Conservation (phyloP, 2,113 vertebrate genomes). For the Cyanoderma ruficeps region DNA sequence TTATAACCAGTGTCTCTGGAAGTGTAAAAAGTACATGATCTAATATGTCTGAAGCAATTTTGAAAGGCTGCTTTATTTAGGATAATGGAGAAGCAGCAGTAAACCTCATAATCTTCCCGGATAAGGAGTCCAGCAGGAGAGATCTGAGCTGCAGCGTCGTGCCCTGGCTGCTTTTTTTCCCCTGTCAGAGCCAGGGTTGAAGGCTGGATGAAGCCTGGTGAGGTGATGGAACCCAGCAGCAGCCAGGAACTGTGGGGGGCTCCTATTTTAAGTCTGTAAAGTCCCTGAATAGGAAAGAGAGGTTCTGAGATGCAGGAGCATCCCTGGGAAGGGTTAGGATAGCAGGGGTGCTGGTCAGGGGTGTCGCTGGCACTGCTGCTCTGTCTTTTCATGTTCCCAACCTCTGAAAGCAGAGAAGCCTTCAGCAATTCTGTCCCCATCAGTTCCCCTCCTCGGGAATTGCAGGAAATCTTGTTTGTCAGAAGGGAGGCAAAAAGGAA, state of each 20-base stretch:
- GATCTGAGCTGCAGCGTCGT: background rate
- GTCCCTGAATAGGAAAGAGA: background rate
- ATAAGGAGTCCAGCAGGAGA: conserved; percentile 21
- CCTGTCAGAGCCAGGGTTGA: background rate
- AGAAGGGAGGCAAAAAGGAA: background rate
- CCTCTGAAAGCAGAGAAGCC: background rate
- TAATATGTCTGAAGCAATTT: conserved; percentile 67
- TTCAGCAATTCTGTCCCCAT: background rate
- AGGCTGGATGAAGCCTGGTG: background rate
- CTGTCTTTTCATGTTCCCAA: background rate
- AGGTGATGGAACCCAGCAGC: background rate
- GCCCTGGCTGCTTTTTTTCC: background rate
- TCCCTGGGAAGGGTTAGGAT: background rate
- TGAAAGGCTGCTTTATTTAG: conserved; percentile 69
- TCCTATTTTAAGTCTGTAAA: background rate
- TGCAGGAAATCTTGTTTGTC: conserved; percentile 42
- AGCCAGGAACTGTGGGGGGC: background rate
- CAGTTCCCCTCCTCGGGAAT: background rate
- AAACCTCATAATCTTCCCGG: conserved; percentile 52
- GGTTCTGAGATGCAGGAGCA: background rate
- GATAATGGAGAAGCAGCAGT: conserved; percentile 67
- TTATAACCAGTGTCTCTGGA: conserved; percentile 66
- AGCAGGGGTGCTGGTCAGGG: background rate
- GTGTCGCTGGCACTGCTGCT: background rate
- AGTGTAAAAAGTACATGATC: conserved; percentile 67